These are phyloP conservation scores for Tetragonisca angustula DNA, from an alignment of 2,888 invertebrate species.

Conservation along the genomic window DNA sequence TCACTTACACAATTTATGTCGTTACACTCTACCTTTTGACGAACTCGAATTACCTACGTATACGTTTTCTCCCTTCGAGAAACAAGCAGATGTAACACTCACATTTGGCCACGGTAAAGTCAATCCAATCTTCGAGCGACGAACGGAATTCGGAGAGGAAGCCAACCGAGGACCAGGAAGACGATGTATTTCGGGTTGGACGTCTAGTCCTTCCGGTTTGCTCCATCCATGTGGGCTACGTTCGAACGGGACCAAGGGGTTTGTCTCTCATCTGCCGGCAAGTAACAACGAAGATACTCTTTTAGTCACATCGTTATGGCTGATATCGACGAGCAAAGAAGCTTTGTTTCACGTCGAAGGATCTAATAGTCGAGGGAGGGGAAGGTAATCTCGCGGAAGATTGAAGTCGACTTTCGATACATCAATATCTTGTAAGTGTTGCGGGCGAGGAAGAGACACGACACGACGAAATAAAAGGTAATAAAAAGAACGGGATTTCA, in stretches of 20 bases:
- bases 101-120: constrained; percentile 45
- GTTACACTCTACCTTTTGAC: too few species aligned
- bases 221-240: constrained; percentile 52
- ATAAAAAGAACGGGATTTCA: background rate
- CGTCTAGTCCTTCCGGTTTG: constrained; percentile 35
- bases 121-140: constrained; percentile 39
- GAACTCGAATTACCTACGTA: background rate
- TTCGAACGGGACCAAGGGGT: constrained; percentile 17
- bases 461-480: background rate
- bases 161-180: constrained; percentile 26
- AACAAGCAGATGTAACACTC: constrained; percentile 10
- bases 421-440: background rate
- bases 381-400: constrained; percentile 18
- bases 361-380: background rate
- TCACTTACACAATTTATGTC: too few species aligned
- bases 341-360: background rate
- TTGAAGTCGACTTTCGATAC: constrained; percentile 22
- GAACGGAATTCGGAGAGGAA: constrained; percentile 45
- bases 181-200: constrained; percentile 24
- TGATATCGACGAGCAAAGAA: background rate
- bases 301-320: constrained; percentile 8
- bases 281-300: constrained; percentile 10
- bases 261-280: constrained; percentile 49
- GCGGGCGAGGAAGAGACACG: constrained; percentile 1
- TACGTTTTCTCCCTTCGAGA: too few species aligned